Evolutionary conservation across 2,113 vertebrate species (phyloP), one percentile per base, ranked within the genome.

Genomic region (Oryzias woworae): DNA sequence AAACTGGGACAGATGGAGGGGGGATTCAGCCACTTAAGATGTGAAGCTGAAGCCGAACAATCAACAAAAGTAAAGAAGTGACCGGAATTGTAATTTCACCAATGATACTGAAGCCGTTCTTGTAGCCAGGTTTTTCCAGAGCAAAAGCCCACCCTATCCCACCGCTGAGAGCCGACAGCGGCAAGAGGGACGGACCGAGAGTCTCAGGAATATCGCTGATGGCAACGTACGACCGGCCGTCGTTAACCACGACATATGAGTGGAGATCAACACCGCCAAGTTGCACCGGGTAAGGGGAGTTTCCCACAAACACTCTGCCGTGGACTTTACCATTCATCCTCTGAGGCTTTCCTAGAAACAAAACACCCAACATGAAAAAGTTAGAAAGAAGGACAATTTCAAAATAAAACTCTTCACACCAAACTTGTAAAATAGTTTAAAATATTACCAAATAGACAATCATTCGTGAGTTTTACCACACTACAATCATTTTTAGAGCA

Each of bases 61-160:
- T 3, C 17, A 58, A 53, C 57, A 55, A 70, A 62, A 63, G 47
- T 7, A 7, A 7, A 31, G 28, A 36, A 36, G 31, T 14, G 47
- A 2, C 26, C 2, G 17, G 31, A n/a, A 50, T 10, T 18, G 56
- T 5, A 36, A 51, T 56, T 66, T 94, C 90, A 99, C 97, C 97
- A 0, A 96, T 93, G 78, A 94, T 71, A 53, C 95, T 95, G 90
- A 99, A 99, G 69, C 97, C 97, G 7, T 98, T 98, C 86, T 91
- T 92, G 80, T 93, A 96, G 63, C 92, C 94, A 0, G 95, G 92
- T 54, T 97, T 94, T 73, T 98, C 94, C 78, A 98, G 93, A 3
- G 97, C 95, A 73, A 98, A 99, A 74, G 96, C 95, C 97, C 97
- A 99, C 15, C 96, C 97, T 23, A 99, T 96, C 79, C 94, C 82